phyloP scores from a whole-genome alignment of 2,113 vertebrate genomes.

The Perca flavescens region DNA sequence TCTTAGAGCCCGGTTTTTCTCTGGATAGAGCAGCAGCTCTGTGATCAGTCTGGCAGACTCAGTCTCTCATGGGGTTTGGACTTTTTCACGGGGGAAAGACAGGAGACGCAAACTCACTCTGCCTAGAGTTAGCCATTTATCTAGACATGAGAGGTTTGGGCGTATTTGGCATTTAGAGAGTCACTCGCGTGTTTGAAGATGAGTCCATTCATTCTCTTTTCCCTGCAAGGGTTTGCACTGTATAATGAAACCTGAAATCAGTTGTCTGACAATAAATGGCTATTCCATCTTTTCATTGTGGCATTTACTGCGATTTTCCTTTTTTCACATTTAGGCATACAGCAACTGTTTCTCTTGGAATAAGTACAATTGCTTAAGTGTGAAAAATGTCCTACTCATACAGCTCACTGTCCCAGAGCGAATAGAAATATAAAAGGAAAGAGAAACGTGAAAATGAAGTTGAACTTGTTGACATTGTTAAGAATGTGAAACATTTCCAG shows the following conservation, averaged over 20 bases:
- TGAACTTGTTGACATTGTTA: conserved; percentile 6
- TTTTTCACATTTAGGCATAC: neutral
- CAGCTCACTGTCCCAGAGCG: neutral
- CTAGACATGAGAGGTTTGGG: conserved; percentile 56
- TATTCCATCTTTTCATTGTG: conserved; percentile 36
- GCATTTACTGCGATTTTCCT: conserved; percentile 1
- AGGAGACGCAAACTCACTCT: conserved; percentile 56
- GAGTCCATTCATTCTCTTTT: conserved; percentile 59
- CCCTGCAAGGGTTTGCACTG: conserved; percentile 28
- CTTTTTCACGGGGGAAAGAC: conserved; percentile 51
- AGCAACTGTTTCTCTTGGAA: neutral
- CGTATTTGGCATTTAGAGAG: conserved; percentile 63
- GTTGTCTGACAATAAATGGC: conserved; percentile 38
- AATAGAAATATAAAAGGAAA: neutral
- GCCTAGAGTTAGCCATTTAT: conserved; percentile 60
- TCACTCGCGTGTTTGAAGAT: conserved; percentile 60
- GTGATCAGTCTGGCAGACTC: conserved; percentile 62
- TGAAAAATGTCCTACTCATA: neutral
- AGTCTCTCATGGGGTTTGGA: conserved; percentile 48
- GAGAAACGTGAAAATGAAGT: neutral
- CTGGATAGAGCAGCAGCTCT: conserved; percentile 53
- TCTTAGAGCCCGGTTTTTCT: conserved; percentile 60
- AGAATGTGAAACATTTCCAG: conserved; percentile 1
- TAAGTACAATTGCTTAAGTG: neutral
- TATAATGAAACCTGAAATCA: conserved; percentile 56